Evolutionary conservation across 2,888 invertebrate genomes (phyloP).

Genomic region (Pristionchus entomophagus): DNA sequence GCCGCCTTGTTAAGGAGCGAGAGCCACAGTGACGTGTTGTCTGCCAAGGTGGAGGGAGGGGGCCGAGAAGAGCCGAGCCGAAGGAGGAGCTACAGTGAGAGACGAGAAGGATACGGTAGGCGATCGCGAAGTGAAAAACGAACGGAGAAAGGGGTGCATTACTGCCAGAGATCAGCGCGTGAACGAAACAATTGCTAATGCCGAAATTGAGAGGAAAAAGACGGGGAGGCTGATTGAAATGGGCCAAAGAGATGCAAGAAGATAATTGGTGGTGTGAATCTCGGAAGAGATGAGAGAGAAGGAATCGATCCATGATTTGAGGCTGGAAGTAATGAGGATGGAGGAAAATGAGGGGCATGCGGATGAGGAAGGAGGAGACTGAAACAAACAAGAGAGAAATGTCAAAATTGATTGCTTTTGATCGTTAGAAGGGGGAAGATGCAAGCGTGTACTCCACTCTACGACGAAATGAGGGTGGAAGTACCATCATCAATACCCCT

Average conservation of each 20-base stretch:
- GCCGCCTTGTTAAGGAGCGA: slow-evolving; percentile 43
- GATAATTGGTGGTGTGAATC: slow-evolving; percentile 6
- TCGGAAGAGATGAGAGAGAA: neutral
- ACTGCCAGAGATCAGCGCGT: neutral
- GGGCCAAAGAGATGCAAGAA: neutral
- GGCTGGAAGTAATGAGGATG: neutral
- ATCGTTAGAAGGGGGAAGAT: neutral
- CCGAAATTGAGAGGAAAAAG: slow-evolving; percentile 9
- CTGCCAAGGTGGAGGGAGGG: neutral
- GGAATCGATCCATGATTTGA: neutral
- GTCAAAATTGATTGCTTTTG: slow-evolving; percentile 18
- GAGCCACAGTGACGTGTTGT: slow-evolving; percentile 29
- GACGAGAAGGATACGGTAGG: neutral
- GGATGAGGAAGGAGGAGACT: neutral
- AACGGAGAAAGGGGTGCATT: neutral
- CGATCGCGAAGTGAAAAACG: slow-evolving; percentile 2
- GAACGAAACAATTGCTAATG: slow-evolving; percentile 8
- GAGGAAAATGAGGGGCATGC: neutral
- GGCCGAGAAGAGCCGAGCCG: neutral
- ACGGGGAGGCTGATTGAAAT: slow-evolving; percentile 13
- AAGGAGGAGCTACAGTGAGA: slow-evolving; percentile 4
- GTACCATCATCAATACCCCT: slow-evolving; percentile 9
- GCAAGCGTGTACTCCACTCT: neutral
- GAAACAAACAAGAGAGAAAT: neutral
- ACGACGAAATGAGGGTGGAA: neutral